A percentile compares a stretch with the other conserved stretches of the same genome.
Conservation (phyloP, 1,140 invertebrate species). For the Brachionus rubens region DNA sequence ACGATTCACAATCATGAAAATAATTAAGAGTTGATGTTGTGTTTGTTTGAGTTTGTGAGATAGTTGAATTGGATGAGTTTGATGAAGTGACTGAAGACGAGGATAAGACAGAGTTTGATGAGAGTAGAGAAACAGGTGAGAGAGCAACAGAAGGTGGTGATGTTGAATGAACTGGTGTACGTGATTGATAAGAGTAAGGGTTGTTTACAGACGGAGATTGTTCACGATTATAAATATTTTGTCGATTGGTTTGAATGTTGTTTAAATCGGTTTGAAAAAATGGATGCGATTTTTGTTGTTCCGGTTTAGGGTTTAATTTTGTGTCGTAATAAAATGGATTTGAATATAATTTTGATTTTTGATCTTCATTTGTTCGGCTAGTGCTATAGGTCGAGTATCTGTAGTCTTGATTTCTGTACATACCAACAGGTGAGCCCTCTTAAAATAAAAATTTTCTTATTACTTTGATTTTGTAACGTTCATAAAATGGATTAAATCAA, state of each 20-base stretch:
- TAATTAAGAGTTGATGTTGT: slow-evolving; percentile 9
- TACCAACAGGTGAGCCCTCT: not conserved
- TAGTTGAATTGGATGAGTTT: slow-evolving; percentile 10
- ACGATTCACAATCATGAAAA: slow-evolving; percentile 6
- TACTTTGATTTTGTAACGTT: too few species aligned
- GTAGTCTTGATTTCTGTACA: not conserved
- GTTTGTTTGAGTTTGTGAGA: slow-evolving; percentile 34
- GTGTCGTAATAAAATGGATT: slow-evolving; percentile 20
- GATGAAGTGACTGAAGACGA: slow-evolving; percentile 9
- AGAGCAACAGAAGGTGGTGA: not conserved
- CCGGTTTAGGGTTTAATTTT: not conserved
- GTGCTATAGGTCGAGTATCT: not conserved
- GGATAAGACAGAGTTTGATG: not conserved
- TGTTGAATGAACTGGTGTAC: not conserved
- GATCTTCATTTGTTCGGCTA: not conserved
- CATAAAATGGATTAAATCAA: too few species aligned
- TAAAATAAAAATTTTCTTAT: not conserved
- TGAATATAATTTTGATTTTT: not conserved
- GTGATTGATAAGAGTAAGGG: not conserved
- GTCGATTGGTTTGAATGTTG: not conserved
- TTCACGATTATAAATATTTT: not conserved
- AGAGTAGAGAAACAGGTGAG: not conserved
- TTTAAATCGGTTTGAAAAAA: slow-evolving; percentile 2
- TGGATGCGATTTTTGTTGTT: not conserved
- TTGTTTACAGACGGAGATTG: not conserved